Base-by-base conservation (phyloP, 2,797 vertebrate genomes). In the Nannoperca obscura region DNA sequence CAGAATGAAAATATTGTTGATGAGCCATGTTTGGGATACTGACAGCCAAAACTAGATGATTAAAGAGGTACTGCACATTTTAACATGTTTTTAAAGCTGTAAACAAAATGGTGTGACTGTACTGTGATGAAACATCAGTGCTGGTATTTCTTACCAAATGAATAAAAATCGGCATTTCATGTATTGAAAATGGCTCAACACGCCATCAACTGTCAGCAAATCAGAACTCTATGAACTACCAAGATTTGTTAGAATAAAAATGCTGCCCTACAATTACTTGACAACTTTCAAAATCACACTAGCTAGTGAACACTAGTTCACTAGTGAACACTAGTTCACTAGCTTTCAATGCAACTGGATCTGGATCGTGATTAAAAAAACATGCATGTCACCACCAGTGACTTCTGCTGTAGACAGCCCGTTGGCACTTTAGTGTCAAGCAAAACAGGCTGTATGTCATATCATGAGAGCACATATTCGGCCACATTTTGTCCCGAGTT, bases 401-500 rank as follows among this genome's bases (percentile, higher is more conserved):
- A 34, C 76, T 76, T 66, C 59, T 47, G 24, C 54, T 38, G 38
- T 5, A 24, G 79, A 54, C 61, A 46, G 47, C 32, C 46, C 0
- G 9, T 44, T 72, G 67, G 44, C 65, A 54, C 61, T 54, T 53
- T 13, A 38, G 22, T 36, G 82, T 82, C 80, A 60, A 52, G 61
- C 50, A 58, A 63, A 62, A 30, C 30, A 19, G 8, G 10, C 70
- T 52, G 70, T 42, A 53, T 62, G 74, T 84, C 82, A 84, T 66
- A 68, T 79, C 8, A 32, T 20, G 74, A 82, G 69, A 82, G 69
- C 80, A 62, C 61, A 74, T 76, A 76, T 70, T 68, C 72, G 9
- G 72, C 67, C 74, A 76, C 86, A 89, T 87, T 79, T 84, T 80
- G 77, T 87, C 75, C 74, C 8, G 12, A 86, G 86, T 86, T 79